Conservation (phyloP, 2,113 vertebrate species). For the Coptodon bakossiorum region DNA sequence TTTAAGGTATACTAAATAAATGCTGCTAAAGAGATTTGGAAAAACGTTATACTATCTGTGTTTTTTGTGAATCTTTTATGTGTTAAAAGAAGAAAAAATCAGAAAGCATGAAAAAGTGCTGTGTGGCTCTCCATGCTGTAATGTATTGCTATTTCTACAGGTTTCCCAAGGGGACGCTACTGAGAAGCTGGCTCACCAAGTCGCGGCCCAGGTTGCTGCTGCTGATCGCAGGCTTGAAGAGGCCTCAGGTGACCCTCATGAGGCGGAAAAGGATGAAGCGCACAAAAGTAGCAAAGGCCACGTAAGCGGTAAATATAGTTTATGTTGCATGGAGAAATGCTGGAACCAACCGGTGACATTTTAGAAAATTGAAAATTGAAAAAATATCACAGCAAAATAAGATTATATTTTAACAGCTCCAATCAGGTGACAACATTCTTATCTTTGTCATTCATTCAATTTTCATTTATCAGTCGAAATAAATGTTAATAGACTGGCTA, state of each 20-base stretch:
- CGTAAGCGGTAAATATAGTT: constrained; percentile 82
- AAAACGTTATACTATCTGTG: background rate
- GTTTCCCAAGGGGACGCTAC: constrained; percentile 83
- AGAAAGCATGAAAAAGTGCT: background rate
- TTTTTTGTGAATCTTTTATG: background rate
- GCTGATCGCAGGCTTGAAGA: constrained; percentile 77
- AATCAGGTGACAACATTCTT: background rate
- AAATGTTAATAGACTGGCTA: background rate
- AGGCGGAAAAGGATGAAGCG: constrained; percentile 83
- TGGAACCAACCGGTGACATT: background rate
- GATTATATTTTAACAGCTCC: background rate
- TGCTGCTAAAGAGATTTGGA: background rate
- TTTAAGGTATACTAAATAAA: background rate
- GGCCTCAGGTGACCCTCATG: constrained; percentile 80
- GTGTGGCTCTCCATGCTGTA: background rate
- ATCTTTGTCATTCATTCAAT: background rate
- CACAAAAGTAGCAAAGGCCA: constrained; percentile 82
- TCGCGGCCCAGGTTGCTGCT: constrained; percentile 78
- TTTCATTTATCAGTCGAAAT: background rate
- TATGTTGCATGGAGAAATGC: constrained; percentile 39
- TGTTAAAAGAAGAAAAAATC: background rate
- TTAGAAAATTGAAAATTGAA: background rate
- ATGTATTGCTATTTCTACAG: constrained; percentile 40
- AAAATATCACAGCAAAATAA: background rate
- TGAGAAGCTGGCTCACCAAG: constrained; percentile 85